Evolutionary conservation across 2,797 vertebrate species (phyloP).

Genomic region (Phoebastria nigripes): DNA sequence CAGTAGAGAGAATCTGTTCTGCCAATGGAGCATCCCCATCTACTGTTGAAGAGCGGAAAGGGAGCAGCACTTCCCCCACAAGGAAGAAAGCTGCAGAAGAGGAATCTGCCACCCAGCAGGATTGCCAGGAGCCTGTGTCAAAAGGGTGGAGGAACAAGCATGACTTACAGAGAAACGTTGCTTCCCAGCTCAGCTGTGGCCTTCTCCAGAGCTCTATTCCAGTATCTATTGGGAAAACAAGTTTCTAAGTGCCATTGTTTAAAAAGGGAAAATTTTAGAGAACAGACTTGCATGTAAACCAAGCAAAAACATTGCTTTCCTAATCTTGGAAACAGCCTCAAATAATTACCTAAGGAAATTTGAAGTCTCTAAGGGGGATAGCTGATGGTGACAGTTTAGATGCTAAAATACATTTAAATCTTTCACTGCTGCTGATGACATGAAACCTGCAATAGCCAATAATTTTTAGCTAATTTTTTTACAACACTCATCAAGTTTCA

Average conservation of each 20-base stretch:
- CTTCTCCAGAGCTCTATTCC: not conserved
- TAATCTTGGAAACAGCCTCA: not conserved
- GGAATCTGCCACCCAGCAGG: not conserved
- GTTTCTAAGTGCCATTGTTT: not conserved
- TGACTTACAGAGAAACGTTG: not conserved
- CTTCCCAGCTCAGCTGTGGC: not conserved
- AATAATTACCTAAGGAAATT: not conserved
- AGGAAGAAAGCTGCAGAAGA: not conserved
- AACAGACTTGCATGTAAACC: not conserved
- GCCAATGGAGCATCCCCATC: conserved; percentile 1
- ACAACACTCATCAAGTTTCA: not conserved
- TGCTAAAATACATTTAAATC: not conserved
- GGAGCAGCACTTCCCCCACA: not conserved
- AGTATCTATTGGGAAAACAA: not conserved
- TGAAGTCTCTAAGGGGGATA: not conserved
- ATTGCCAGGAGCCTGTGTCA: not conserved
- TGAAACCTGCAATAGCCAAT: not conserved
- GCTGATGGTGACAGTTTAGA: not conserved
- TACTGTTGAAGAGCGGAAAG: not conserved
- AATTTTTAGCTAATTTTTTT: not conserved
- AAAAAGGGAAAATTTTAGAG: not conserved
- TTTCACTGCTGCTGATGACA: not conserved
- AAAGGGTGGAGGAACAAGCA: not conserved
- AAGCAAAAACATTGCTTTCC: not conserved
- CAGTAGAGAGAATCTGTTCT: not conserved